Conservation (phyloP, 2,113 vertebrate species). For the Platanista minor region DNA sequence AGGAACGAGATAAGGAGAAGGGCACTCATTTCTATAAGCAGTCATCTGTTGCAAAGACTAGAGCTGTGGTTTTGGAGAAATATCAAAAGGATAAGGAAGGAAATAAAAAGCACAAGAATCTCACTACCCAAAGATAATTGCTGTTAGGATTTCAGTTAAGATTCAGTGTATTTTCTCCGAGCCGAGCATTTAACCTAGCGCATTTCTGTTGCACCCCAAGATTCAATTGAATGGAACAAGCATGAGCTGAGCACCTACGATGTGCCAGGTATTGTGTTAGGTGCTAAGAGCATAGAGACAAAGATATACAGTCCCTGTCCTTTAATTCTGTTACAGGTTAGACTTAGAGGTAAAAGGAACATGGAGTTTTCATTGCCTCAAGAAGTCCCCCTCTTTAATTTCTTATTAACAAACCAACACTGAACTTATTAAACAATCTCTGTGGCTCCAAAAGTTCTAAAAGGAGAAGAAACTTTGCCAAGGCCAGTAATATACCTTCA, state of each 20-base stretch:
- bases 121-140: neutral
- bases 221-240: neutral
- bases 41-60: neutral
- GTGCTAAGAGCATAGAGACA: neutral
- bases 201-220: neutral
- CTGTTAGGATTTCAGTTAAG: neutral
- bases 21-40: neutral
- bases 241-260: neutral
- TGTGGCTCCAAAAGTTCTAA: neutral
- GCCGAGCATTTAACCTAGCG: neutral
- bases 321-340: neutral
- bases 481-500: neutral
- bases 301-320: neutral
- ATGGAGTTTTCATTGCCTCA: neutral
- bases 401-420: neutral
- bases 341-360: neutral
- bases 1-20: neutral
- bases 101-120: neutral
- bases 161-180: neutral
- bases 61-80: neutral
- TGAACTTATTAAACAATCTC: neutral
- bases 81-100: neutral
- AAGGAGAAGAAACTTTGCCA: neutral
- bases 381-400: neutral
- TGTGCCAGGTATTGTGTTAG: neutral